Evolutionary conservation across 2,888 invertebrate genomes (phyloP).

Genomic region (Eupithecia centaureata): DNA sequence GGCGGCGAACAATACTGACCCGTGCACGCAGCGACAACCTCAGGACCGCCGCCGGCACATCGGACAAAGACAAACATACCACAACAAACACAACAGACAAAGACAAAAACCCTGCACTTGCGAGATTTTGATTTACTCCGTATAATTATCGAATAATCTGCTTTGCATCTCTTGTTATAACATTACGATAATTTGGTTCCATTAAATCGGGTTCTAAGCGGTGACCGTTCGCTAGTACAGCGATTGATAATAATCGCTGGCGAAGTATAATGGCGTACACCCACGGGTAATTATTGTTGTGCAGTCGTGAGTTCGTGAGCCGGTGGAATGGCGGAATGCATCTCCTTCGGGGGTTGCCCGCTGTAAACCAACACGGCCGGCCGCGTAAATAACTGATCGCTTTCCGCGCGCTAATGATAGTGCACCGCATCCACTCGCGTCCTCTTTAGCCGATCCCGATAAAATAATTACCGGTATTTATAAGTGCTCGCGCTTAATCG

Average conservation of each 20-base stretch:
- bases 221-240: slow-evolving; percentile 80
- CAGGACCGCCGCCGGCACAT: slow-evolving; percentile 59
- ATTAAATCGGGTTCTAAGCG: slow-evolving; percentile 81
- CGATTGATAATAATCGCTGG: slow-evolving; percentile 84
- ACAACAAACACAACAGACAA: slow-evolving; percentile 50
- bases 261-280: slow-evolving; percentile 84
- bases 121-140: slow-evolving; percentile 80
- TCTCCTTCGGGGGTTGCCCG: slow-evolving; percentile 83
- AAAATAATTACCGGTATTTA: slow-evolving; percentile 81
- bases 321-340: slow-evolving; percentile 81
- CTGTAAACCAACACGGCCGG: slow-evolving; percentile 80
- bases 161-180: slow-evolving; percentile 83
- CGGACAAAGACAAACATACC: slow-evolving; percentile 56
- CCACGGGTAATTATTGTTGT: slow-evolving; percentile 84
- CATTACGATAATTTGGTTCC: slow-evolving; percentile 82
- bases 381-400: slow-evolving; percentile 82
- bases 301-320: slow-evolving; percentile 84
- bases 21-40: slow-evolving; percentile 64
- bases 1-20: slow-evolving; percentile 67
- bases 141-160: slow-evolving; percentile 83
- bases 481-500: slow-evolving; percentile 75
- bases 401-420: slow-evolving; percentile 81
- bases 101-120: slow-evolving; percentile 59
- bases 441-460: slow-evolving; percentile 77
- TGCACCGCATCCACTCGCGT: slow-evolving; percentile 69